These are phyloP conservation scores for Lophotriccus pileatus DNA, from an alignment of 2,797 vertebrate genomes.

Conservation along the genomic window DNA sequence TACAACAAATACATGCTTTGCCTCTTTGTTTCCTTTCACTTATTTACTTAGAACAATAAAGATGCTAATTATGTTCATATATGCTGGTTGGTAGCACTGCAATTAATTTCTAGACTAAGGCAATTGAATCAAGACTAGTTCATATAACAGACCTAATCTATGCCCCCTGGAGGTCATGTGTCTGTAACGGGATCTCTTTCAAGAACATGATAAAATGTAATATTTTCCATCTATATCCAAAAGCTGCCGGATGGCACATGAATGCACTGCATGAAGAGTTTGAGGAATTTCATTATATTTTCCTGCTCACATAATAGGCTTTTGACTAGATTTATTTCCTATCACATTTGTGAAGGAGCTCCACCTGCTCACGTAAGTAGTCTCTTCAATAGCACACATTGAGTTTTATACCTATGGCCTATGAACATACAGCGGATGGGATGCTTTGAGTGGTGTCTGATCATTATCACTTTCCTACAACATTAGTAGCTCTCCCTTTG, in stretches of 20 bases:
- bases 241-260: not conserved
- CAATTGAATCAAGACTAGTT: not conserved
- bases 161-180: not conserved
- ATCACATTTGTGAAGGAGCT: not conserved
- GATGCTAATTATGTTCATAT: constrained; percentile 23
- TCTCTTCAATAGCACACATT: not conserved
- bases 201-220: not conserved
- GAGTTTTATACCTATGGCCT: not conserved
- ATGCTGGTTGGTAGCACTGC: not conserved
- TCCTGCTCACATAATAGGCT: not conserved
- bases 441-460: not conserved
- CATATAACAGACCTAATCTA: not conserved
- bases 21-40: constrained; percentile 32
- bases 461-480: not conserved
- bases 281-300: not conserved
- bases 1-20: not conserved
- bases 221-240: not conserved
- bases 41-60: constrained; percentile 44
- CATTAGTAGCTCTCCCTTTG: not conserved
- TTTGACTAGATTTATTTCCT: not conserved
- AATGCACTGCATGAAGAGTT: not conserved
- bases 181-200: not conserved
- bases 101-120: not conserved
- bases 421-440: not conserved
- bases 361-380: not conserved